phyloP scores from a whole-genome alignment of 2,797 vertebrate genomes.

The Oreortyx pictus region DNA sequence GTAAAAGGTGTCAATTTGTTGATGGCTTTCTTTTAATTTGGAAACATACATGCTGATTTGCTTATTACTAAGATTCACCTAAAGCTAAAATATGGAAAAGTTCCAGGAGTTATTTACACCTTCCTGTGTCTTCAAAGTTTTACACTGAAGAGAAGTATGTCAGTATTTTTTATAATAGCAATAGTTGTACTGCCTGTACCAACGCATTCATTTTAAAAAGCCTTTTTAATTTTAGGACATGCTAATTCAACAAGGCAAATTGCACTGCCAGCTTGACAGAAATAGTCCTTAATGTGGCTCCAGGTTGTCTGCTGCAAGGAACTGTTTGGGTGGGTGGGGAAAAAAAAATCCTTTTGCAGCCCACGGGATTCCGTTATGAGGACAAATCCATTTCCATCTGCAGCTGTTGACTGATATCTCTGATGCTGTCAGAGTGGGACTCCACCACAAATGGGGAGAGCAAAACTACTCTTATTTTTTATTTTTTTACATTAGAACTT shows the following conservation, averaged over 20 bases:
- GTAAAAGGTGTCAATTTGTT: constrained; percentile 27
- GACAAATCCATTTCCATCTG: background rate
- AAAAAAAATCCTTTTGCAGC: background rate
- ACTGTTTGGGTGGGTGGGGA: background rate
- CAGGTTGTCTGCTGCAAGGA: constrained; percentile 31
- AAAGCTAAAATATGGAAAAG: background rate
- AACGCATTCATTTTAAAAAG: background rate
- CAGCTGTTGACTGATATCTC: constrained; percentile 6
- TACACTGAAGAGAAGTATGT: constrained; percentile 1
- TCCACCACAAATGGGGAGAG: background rate
- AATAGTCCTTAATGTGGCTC: background rate
- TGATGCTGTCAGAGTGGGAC: background rate
- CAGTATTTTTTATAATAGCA: constrained; percentile 32
- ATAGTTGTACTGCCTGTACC: background rate
- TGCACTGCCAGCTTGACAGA: constrained; percentile 21
- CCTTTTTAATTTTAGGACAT: constrained; percentile 31
- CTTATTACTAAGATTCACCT: background rate
- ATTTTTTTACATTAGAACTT: constrained; percentile 26
- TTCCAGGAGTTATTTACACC: background rate
- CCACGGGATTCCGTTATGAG: background rate
- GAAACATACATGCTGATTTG: background rate
- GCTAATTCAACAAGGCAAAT: constrained; percentile 34
- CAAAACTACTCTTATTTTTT: constrained; percentile 22
- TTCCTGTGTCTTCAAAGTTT: background rate
- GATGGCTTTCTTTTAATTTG: constrained; percentile 45